phyloP scores from a whole-genome alignment of 64 coral and sea anemone genomes.

The Catalaphyllia jardinei region DNA sequence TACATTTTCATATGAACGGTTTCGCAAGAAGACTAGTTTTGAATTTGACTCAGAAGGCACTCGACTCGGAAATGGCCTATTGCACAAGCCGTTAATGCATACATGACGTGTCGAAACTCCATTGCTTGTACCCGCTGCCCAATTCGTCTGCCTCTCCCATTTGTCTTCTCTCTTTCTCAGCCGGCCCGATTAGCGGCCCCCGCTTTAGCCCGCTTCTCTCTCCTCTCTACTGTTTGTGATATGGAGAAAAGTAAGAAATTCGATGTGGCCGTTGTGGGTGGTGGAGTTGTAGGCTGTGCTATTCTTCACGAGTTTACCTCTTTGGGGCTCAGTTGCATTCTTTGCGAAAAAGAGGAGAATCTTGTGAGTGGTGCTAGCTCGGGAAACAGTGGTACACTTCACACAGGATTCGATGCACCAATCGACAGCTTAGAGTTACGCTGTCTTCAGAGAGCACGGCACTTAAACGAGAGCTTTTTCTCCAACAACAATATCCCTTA shows the following conservation, averaged over 20 bases:
- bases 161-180: too few species aligned
- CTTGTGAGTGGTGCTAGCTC: conserved; percentile 49
- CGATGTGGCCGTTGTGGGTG: conserved; percentile 64
- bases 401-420: conserved; percentile 78
- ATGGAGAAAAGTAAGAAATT: not conserved
- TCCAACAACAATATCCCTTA: conserved; percentile 51
- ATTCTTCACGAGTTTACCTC: conserved; percentile 59
- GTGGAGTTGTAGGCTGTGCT: conserved; percentile 78
- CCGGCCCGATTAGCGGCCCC: too few species aligned
- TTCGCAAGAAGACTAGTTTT: too few species aligned
- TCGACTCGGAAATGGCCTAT: too few species aligned
- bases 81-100: too few species aligned
- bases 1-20: too few species aligned
- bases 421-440: conserved; percentile 54
- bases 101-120: too few species aligned
- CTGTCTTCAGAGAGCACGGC: conserved; percentile 47
- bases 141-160: too few species aligned
- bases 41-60: too few species aligned
- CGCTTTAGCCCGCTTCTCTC: too few species aligned
- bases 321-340: conserved; percentile 50
- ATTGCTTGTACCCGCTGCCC: too few species aligned
- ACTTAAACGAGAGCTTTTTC: conserved; percentile 66
- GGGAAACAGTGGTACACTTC: conserved; percentile 80
- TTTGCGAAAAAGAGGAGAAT: conserved; percentile 63
- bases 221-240: too few species aligned